phyloP scores from a whole-genome alignment of 2,888 invertebrate species.

The Scrobipalpa atriplicella region DNA sequence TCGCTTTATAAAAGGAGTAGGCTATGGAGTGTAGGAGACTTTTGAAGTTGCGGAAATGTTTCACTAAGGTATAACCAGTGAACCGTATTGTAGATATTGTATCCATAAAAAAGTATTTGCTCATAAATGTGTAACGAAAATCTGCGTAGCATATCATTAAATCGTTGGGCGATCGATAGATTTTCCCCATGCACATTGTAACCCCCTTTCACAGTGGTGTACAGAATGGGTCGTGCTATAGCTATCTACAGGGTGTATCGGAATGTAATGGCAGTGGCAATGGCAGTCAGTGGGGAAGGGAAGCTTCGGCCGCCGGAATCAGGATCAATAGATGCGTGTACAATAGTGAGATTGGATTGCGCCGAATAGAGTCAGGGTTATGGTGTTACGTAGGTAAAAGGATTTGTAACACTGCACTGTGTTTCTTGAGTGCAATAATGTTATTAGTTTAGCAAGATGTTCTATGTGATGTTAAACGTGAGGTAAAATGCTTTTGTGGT shows the following conservation, averaged over 20 bases:
- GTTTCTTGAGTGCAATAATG: no score
- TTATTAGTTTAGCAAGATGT: no score
- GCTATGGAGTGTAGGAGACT: background rate
- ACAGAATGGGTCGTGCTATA: conserved; percentile 31
- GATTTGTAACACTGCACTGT: no score
- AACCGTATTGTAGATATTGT: background rate
- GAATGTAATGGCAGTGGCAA: conserved; percentile 47
- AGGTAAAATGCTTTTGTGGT: no score
- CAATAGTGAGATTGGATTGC: conserved; percentile 30
- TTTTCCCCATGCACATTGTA: conserved; percentile 2
- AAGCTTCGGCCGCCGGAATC: conserved; percentile 39
- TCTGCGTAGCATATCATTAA: no score
- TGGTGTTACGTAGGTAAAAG: conserved; percentile 9
- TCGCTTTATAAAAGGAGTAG: conserved; percentile 51
- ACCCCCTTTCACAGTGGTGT: conserved; percentile 9
- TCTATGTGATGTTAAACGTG: no score
- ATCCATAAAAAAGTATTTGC: no score
- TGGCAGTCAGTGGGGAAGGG: conserved; percentile 57
- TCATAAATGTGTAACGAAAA: no score
- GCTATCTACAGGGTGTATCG: conserved; percentile 36
- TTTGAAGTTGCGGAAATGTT: background rate
- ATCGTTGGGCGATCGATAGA: background rate
- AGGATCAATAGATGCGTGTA: conserved; percentile 48
- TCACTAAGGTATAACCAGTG: background rate
- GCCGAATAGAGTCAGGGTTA: conserved; percentile 30